phyloP scores from a whole-genome alignment of 2,888 invertebrate species.

The Caenorhabditis panamensis region DNA sequence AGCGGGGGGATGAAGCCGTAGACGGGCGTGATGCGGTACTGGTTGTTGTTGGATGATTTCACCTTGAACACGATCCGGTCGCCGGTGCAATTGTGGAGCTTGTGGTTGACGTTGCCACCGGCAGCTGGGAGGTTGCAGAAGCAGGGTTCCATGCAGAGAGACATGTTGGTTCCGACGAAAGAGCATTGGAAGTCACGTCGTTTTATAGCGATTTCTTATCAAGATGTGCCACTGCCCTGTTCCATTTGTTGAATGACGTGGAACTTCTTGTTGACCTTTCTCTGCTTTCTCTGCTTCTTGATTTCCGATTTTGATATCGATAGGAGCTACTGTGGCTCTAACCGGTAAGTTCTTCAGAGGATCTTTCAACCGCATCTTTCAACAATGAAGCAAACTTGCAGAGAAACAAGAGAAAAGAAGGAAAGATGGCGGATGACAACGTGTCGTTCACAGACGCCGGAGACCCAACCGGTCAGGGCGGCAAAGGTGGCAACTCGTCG shows the following conservation, averaged over 20 bases:
- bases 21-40: slow-evolving; percentile 69
- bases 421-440: slow-evolving; percentile 57
- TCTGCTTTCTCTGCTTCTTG: no score
- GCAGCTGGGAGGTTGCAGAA: slow-evolving; percentile 61
- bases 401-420: slow-evolving; percentile 28
- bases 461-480: slow-evolving; percentile 21
- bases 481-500: slow-evolving; percentile 46
- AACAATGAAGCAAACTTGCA: no score
- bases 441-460: slow-evolving; percentile 60
- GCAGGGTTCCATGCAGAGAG: slow-evolving; percentile 66
- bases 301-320: slow-evolving; percentile 1
- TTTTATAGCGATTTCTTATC: no score
- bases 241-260: no score
- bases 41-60: slow-evolving; percentile 68
- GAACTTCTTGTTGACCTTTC: no score
- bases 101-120: slow-evolving; percentile 53
- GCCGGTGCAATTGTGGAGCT: slow-evolving; percentile 50
- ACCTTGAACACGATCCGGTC: slow-evolving; percentile 59
- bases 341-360: slow-evolving; percentile 2
- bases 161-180: slow-evolving; percentile 24
- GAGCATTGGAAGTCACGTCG: neutral
- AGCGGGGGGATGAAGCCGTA: slow-evolving; percentile 69
- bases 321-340: slow-evolving; percentile 40
- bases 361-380: neutral
- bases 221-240: no score